A percentile compares a stretch with the other conserved stretches of the same genome.
phyloP scores from a whole-genome alignment of 2,797 vertebrate species.

The Anas capensis region DNA sequence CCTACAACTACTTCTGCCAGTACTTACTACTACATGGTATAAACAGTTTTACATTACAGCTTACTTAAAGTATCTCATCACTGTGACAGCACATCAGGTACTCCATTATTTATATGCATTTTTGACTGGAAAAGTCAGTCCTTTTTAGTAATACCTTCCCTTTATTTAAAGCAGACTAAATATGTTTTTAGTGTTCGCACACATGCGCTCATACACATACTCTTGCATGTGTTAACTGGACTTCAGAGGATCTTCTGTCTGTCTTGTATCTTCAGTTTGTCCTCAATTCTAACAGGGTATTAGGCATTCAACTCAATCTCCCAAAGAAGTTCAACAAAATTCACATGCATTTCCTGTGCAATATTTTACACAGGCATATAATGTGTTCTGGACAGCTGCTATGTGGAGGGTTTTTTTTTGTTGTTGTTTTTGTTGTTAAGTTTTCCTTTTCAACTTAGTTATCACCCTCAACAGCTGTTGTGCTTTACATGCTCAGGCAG shows the following conservation, averaged over 20 bases:
- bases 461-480: neutral
- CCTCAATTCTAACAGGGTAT: neutral
- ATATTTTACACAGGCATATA: neutral
- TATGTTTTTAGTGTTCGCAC: neutral
- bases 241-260: neutral
- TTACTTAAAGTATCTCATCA: neutral
- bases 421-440: neutral
- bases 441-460: neutral
- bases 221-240: neutral
- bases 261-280: neutral
- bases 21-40: neutral
- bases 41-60: neutral
- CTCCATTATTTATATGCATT: neutral
- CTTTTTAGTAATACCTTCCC: neutral
- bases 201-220: accelerated
- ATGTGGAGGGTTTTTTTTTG: neutral
- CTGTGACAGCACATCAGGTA: neutral
- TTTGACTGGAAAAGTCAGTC: neutral
- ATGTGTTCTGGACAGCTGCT: neutral
- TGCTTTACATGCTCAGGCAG: neutral
- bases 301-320: neutral
- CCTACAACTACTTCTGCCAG: neutral
- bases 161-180: neutral
- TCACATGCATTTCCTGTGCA: accelerated
- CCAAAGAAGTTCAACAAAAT: neutral